These are phyloP conservation scores for Pocillopora damicornis DNA, from an alignment of 64 coral and sea anemone species.

Conservation along the genomic window DNA sequence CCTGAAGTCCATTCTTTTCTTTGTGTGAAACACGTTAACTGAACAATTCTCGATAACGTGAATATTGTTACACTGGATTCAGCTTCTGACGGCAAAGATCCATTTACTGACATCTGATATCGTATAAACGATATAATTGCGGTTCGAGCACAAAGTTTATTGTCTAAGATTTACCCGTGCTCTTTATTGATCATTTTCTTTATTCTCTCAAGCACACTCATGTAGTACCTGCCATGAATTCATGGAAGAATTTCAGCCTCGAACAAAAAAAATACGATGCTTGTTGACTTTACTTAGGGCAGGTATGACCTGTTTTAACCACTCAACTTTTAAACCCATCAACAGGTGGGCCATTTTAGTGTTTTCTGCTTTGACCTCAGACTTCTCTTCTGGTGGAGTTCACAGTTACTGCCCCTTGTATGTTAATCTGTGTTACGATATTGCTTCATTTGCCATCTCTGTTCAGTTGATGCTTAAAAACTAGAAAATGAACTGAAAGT, in stretches of 20 bases:
- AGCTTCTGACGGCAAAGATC: no score
- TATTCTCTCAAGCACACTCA: not conserved
- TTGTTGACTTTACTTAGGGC: not conserved
- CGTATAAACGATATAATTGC: no score
- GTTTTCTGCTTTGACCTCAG: not conserved
- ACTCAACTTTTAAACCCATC: not conserved
- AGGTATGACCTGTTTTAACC: slow-evolving; percentile 4
- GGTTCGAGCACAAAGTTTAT: not conserved
- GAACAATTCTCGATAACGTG: no score
- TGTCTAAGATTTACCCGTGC: not conserved
- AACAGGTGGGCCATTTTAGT: not conserved
- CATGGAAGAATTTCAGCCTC: not conserved
- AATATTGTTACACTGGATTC: no score
- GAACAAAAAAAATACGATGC: not conserved
- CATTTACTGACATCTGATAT: no score
- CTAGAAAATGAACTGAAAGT: no score
- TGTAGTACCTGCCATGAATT: not conserved
- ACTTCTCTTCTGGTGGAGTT: not conserved
- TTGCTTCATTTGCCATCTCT: not conserved
- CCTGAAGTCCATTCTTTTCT: no score
- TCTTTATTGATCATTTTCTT: not conserved
- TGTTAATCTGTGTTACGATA: not conserved
- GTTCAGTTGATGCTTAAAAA: no score
- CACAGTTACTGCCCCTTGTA: not conserved
- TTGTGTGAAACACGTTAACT: no score